phyloP scores from a whole-genome alignment of 2,113 vertebrate genomes.

The Natator depressus region DNA sequence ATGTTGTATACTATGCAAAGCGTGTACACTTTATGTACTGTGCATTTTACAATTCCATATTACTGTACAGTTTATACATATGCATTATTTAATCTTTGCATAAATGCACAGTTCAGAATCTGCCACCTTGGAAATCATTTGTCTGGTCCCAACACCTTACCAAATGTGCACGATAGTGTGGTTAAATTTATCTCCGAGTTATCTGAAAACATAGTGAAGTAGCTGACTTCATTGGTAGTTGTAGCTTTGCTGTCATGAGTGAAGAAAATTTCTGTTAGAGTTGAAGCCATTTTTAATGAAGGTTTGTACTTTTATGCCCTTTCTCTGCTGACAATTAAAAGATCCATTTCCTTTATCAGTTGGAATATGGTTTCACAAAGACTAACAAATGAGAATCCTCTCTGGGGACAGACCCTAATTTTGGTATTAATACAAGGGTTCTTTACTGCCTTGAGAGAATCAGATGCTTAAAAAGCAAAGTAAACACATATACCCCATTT shows the following conservation, averaged over 20 bases:
- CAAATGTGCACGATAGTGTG: not conserved
- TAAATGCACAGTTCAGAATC: constrained; percentile 49
- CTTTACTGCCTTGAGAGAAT: not conserved
- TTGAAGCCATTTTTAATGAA: not conserved
- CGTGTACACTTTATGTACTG: not conserved
- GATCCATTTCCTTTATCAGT: not conserved
- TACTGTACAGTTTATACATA: not conserved
- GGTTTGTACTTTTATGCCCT: not conserved
- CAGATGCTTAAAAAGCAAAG: not conserved
- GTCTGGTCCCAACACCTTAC: not conserved
- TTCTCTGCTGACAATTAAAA: not conserved
- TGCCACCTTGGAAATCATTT: constrained; percentile 11
- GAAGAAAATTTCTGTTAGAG: not conserved
- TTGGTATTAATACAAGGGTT: not conserved
- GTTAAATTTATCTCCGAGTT: not conserved
- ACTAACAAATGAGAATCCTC: not conserved
- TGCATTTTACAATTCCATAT: constrained; percentile 2
- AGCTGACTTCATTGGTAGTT: not conserved
- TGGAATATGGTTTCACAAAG: not conserved
- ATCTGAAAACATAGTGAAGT: not conserved
- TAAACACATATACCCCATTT: not conserved
- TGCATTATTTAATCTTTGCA: constrained; percentile 12
- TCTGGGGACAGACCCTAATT: not conserved
- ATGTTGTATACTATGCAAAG: constrained; percentile 43
- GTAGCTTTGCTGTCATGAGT: not conserved